Evolutionary conservation across 2,888 invertebrate genomes (phyloP).

Genomic region (Taphrorychus bicolor): DNA sequence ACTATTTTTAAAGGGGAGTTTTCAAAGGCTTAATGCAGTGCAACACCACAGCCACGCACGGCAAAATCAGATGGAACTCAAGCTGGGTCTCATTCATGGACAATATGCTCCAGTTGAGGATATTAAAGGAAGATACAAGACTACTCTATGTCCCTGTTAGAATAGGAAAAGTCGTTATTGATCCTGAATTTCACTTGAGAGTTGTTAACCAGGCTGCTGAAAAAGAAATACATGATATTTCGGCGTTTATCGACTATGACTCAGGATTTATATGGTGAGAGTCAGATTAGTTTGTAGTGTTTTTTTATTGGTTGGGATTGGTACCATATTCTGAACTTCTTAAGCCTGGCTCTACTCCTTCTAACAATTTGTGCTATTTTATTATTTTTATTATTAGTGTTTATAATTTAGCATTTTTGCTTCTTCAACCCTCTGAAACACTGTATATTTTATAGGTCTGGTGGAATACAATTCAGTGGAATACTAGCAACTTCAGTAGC

Average conservation of each 20-base stretch:
- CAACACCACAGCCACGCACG: conserved; percentile 42
- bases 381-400: too few species aligned
- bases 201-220: not conserved
- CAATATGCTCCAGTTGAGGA: conserved; percentile 80
- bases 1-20: conserved; percentile 43
- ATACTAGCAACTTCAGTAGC: conserved; percentile 79
- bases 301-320: too few species aligned
- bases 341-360: too few species aligned
- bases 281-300: too few species aligned
- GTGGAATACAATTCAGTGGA: conserved; percentile 80
- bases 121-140: conserved; percentile 71
- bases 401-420: too few species aligned
- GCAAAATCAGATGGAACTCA: conserved; percentile 47
- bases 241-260: not conserved
- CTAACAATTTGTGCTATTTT: too few species aligned
- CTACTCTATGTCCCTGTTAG: conserved; percentile 74
- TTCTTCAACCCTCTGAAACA: too few species aligned
- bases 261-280: conserved; percentile 44
- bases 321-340: too few species aligned
- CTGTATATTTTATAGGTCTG: conserved; percentile 63
- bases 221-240: not conserved
- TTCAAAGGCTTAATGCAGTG: conserved; percentile 48
- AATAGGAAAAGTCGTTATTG: conserved; percentile 61
- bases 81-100: conserved; percentile 92
- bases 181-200: conserved; percentile 51